phyloP scores from a whole-genome alignment of 1,140 invertebrate species.

The Plectus sambesii region DNA sequence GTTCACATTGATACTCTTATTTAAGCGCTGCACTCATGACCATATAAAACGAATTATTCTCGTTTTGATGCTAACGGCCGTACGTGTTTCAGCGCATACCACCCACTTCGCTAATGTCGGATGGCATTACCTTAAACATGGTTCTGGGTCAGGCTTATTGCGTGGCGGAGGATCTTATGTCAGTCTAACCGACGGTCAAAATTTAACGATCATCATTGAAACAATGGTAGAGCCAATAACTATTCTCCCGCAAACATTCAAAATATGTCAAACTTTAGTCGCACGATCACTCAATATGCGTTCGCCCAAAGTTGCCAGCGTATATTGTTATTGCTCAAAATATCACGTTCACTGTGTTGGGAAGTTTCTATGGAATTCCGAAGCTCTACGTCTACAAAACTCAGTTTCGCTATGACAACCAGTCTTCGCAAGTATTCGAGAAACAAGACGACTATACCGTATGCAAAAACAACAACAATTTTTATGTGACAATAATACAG shows the following conservation, averaged over 20 bases:
- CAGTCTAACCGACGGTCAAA: slow-evolving; percentile 34
- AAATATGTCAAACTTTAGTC: slow-evolving; percentile 31
- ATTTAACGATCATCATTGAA: slow-evolving; percentile 47
- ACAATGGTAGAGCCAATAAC: slow-evolving; percentile 38
- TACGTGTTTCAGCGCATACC: slow-evolving; percentile 47
- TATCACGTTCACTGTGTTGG: slow-evolving; percentile 38
- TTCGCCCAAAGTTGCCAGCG: slow-evolving; percentile 40
- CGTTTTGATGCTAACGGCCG: too few species aligned
- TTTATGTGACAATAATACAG: neutral
- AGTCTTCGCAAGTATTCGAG: too few species aligned
- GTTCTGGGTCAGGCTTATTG: slow-evolving; percentile 41
- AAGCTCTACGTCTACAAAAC: neutral
- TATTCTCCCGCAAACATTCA: neutral
- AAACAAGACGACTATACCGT: too few species aligned
- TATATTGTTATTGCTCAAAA: slow-evolving; percentile 42
- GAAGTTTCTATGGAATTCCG: slow-evolving; percentile 40
- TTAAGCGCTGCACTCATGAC: too few species aligned
- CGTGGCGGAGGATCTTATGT: slow-evolving; percentile 45
- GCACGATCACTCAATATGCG: slow-evolving; percentile 47
- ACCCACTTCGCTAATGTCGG: slow-evolving; percentile 47
- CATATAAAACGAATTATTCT: too few species aligned
- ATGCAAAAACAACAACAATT: too few species aligned
- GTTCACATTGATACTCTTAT: too few species aligned
- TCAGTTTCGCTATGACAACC: neutral
- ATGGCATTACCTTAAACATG: slow-evolving; percentile 46